phyloP scores from a whole-genome alignment of 2,113 vertebrate species.

The Peromyscus maniculatus region DNA sequence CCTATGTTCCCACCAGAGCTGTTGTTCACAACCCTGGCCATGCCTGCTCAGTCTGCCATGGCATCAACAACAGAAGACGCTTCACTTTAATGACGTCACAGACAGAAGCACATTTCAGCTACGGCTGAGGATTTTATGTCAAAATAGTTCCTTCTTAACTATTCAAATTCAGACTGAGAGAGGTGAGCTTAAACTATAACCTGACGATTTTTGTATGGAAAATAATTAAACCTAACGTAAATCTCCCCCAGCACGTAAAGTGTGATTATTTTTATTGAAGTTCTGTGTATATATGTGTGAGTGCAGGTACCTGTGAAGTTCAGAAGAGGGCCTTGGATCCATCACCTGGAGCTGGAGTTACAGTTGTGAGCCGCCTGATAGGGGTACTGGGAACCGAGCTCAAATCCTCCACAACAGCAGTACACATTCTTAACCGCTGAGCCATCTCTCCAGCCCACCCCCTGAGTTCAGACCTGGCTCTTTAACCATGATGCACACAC shows the following conservation, averaged over 20 bases:
- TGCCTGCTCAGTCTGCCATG: neutral
- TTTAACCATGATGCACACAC: neutral
- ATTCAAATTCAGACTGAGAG: neutral
- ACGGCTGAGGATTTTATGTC: neutral
- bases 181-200: neutral
- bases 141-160: slow-evolving; percentile 1
- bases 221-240: neutral
- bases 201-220: neutral
- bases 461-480: neutral
- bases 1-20: neutral
- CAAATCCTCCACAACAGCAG: neutral
- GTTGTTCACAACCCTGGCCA: neutral
- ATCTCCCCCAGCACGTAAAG: neutral
- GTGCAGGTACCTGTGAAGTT: neutral
- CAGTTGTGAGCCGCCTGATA: neutral
- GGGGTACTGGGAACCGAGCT: neutral
- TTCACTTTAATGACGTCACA: neutral
- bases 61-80: neutral
- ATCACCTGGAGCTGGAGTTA: neutral
- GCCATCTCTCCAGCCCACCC: too few species aligned
- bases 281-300: neutral
- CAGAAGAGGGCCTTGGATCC: neutral
- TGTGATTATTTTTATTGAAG: neutral
- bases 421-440: neutral
- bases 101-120: neutral